Percentiles rank a stretch among this genome's conserved stretches.
Conservation (phyloP, 2,113 vertebrate species). For the Rousettus leschenaultii region DNA sequence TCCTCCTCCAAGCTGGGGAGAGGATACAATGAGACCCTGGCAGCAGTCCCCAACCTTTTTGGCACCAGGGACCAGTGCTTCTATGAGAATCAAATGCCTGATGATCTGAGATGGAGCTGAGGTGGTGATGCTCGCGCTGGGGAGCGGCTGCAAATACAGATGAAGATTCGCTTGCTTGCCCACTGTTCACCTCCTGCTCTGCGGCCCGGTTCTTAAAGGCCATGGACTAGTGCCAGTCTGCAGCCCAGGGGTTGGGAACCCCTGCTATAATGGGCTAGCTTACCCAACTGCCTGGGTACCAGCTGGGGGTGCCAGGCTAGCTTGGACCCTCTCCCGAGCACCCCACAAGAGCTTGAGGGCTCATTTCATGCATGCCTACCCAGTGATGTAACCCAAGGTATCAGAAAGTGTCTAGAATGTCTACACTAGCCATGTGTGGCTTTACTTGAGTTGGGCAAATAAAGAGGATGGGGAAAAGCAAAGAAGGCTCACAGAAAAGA, state of each 20-base stretch:
- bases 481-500: no score
- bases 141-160: no score
- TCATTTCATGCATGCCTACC: fast-evolving
- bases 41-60: no score
- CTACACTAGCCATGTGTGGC: neutral
- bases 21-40: neutral
- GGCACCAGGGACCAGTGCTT: no score
- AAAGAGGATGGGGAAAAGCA: neutral
- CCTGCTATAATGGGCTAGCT: neutral
- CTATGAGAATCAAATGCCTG: no score
- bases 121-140: no score
- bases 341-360: neutral
- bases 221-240: no score
- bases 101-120: no score
- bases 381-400: neutral
- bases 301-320: neutral
- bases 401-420: neutral
- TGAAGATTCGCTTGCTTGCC: no score
- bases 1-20: conserved; percentile 92
- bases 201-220: no score
- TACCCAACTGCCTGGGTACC: neutral
- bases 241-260: no score
- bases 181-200: no score
- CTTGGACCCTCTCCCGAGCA: neutral
- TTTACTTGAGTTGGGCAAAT: neutral